Percentiles rank a stretch among this genome's conserved stretches.
Evolutionary conservation across 2,113 vertebrate species (phyloP).

Genomic region (Oreotragus oreotragus): DNA sequence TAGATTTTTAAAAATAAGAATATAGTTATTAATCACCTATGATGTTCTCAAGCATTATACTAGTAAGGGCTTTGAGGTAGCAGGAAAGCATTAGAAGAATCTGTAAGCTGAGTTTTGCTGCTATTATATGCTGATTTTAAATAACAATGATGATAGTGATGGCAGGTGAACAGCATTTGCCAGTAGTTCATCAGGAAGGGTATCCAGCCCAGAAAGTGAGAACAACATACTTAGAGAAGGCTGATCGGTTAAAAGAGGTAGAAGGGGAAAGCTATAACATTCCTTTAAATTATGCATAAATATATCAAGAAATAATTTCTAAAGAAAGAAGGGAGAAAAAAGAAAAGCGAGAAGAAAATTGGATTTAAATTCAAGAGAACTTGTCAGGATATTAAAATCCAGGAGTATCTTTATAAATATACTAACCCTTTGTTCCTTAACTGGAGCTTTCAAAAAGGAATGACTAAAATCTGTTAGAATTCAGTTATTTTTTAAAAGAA

Average conservation of each 20-base stretch:
- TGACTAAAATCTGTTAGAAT: neutral
- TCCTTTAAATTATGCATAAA: neutral
- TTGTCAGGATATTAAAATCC: neutral
- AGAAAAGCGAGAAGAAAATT: neutral
- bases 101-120: neutral
- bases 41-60: conserved; percentile 12
- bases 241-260: neutral
- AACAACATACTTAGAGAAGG: neutral
- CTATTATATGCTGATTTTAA: neutral
- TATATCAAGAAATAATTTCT: conserved; percentile 6
- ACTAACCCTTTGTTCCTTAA: conserved; percentile 11
- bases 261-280: neutral
- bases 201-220: conserved; percentile 7
- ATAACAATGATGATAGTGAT: neutral
- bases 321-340: neutral
- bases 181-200: neutral
- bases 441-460: conserved; percentile 16
- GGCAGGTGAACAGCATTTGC: neutral
- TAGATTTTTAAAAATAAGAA: conserved; percentile 31
- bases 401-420: neutral
- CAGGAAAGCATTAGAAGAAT: neutral
- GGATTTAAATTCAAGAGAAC: conserved; percentile 13
- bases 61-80: neutral
- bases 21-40: neutral
- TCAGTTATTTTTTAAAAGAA: conserved; percentile 3